Base-by-base conservation (phyloP, 1,140 invertebrate species). In the Nautilus pompilius region DNA sequence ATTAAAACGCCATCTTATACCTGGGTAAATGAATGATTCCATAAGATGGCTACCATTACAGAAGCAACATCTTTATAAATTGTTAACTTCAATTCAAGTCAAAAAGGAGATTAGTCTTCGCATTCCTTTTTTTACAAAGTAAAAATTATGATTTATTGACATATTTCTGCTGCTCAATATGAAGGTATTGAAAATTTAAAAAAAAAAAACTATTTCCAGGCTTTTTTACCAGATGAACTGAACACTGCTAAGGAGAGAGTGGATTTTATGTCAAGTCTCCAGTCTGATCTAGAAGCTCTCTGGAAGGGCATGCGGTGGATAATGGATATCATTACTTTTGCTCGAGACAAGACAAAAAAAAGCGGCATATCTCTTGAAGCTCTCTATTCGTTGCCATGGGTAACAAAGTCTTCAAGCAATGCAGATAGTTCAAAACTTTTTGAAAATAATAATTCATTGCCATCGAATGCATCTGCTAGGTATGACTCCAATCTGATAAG, bases 281-380 rank as follows among this genome's bases (percentile, higher is more conserved):
- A 83, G 58, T 71, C 77, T 55, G 68, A 72, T 17, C 66, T 84
- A 24, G 83, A 84, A 54, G 72, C 75, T 34, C 88, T 93, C 1
- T 98, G 96, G 96, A 95, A 95, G 76, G 89, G 89, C 26, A 90
- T 92, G 3, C 87, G 96, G 15, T 99, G 96, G 96, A 86, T 98
- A 0, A 93, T 96, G 87, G 94, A 98, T 73, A 89, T 96, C 2
- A 92, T 98, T 41, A 90, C 91, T 0, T 95, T 93, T 77, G 93
- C 95, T 1, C 85, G 95, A 60, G 95, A 96, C 76, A 90, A 91
- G 64, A 77, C 73, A 45, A 66, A 72, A n/a, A 28, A 53, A 8
- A 76, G 75, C 46, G 84, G 80, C 2, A 70, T 84, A 28, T 66
- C 71, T 13, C 58, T 83, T 5, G 65, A 58, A 57, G 59, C 72